phyloP scores from a whole-genome alignment of 2,113 vertebrate genomes.

The Salvelinus sp. region DNA sequence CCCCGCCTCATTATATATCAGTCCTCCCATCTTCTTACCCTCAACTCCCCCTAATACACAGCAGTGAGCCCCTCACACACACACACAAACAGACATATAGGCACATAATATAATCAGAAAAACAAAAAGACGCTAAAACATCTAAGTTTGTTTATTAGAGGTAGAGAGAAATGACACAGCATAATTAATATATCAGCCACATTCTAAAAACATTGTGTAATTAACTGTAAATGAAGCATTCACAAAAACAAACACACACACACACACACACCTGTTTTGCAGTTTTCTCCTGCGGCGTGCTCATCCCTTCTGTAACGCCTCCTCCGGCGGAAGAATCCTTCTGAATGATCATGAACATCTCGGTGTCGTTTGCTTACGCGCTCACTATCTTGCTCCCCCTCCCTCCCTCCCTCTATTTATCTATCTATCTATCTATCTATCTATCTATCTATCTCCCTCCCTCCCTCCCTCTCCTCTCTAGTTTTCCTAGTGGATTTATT shows the following conservation, averaged over 20 bases:
- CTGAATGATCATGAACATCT: slow-evolving; percentile 81
- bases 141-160: too few relatives aligned
- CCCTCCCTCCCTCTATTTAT: slow-evolving; percentile 31
- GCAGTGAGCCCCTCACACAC: too few relatives aligned
- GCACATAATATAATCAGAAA: too few relatives aligned
- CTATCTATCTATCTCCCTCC: not conserved
- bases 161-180: too few relatives aligned
- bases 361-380: slow-evolving; percentile 45
- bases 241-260: slow-evolving; percentile 2
- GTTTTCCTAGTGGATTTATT: not conserved
- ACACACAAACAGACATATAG: too few relatives aligned
- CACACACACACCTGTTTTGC: slow-evolving; percentile 73
- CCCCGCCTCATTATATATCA: too few relatives aligned
- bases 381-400: slow-evolving; percentile 37
- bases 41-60: too few relatives aligned
- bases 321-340: slow-evolving; percentile 57
- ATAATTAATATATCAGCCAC: too few relatives aligned
- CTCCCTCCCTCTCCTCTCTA: not conserved
- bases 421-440: slow-evolving; percentile 42
- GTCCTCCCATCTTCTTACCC: too few relatives aligned
- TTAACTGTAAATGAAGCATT: not conserved
- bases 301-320: slow-evolving; percentile 53
- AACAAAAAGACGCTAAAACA: too few relatives aligned
- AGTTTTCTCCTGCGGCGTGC: slow-evolving; percentile 53
- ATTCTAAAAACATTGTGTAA: too few relatives aligned